Evolutionary conservation across 2,797 vertebrate species (phyloP).

Genomic region (Callimico goeldii): DNA sequence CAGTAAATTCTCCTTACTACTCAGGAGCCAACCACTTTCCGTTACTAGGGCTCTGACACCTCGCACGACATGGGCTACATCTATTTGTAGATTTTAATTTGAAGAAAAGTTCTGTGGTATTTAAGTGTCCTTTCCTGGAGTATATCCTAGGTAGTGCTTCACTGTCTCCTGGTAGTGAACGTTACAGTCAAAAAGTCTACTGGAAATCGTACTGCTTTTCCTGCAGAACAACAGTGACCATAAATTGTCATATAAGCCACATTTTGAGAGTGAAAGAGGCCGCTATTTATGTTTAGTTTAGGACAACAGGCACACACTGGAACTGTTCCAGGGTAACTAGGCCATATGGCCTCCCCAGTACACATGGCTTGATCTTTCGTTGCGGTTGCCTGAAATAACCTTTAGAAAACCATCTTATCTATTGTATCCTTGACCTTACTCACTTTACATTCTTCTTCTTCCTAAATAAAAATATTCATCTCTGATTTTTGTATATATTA

Average conservation of each 20-base stretch:
- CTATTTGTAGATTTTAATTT: not conserved
- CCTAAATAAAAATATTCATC: not conserved
- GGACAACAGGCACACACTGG: not conserved
- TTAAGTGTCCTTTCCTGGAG: conserved; percentile 24
- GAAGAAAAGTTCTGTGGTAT: not conserved
- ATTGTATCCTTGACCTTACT: not conserved
- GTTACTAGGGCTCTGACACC: not conserved
- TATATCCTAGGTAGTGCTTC: not conserved
- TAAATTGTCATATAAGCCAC: not conserved
- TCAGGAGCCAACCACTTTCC: not conserved
- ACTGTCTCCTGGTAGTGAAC: not conserved
- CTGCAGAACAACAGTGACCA: not conserved
- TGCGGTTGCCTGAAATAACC: not conserved
- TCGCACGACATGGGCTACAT: not conserved
- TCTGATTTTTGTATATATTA: conserved; percentile 11
- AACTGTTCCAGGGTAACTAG: not conserved
- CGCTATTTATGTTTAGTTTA: not conserved
- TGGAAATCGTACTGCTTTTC: not conserved
- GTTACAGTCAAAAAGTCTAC: not conserved
- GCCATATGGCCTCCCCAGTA: not conserved
- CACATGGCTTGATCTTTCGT: not conserved
- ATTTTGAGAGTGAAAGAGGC: not conserved
- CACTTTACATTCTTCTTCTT: not conserved
- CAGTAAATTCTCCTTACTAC: not conserved
- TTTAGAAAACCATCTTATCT: not conserved